A percentile compares a stretch with the other conserved stretches of the same genome.
phyloP scores from a whole-genome alignment of 2,113 vertebrate species.

The Microtus pennsylvanicus region DNA sequence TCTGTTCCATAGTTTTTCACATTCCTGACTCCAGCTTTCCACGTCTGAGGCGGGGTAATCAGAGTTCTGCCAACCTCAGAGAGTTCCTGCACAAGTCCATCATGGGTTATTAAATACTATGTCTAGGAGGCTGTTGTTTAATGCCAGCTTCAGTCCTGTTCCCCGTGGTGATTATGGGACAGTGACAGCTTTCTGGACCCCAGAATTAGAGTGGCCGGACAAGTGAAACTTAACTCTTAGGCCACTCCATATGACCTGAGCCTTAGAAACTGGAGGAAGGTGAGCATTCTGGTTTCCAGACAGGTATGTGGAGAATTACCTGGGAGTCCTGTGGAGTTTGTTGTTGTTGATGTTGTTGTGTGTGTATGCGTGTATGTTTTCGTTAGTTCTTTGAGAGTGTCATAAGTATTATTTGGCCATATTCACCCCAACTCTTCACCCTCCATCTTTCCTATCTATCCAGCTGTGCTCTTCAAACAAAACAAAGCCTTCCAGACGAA shows the following conservation, averaged over 20 bases:
- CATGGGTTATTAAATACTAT: background rate
- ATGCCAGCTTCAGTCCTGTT: background rate
- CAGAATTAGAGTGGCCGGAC: background rate
- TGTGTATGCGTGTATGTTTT: background rate
- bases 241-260: fast-evolving
- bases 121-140: background rate
- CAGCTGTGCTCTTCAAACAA: background rate
- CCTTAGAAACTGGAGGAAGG: background rate
- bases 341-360: background rate
- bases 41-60: background rate
- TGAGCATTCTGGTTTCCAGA: background rate
- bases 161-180: background rate
- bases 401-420: background rate
- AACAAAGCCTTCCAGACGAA: background rate
- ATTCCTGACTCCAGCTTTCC: background rate
- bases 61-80: background rate
- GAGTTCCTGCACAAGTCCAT: background rate
- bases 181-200: background rate
- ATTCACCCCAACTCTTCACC: background rate
- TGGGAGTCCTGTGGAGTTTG: background rate
- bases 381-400: background rate
- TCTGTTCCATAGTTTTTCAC: background rate
- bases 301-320: background rate
- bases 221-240: background rate
- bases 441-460: background rate